Conservation (phyloP, 2,888 invertebrate species). For the Incurvaria masculella region DNA sequence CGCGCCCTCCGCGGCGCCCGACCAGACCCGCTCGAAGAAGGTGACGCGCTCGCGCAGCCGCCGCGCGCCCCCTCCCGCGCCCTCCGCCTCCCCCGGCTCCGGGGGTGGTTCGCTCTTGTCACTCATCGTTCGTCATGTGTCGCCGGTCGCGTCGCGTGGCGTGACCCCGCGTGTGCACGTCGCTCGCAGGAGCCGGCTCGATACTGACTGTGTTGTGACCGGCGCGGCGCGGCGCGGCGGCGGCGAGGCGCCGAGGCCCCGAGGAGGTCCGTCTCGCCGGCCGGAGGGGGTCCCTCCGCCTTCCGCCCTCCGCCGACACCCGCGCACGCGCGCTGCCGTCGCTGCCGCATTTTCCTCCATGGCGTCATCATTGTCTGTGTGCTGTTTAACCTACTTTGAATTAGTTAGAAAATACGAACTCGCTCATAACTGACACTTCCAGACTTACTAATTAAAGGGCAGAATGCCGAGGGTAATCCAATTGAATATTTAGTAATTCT, state of each 20-base stretch:
- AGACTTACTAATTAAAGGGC: no score
- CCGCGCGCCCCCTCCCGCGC: slow-evolving; percentile 41
- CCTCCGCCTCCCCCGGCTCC: slow-evolving; percentile 16
- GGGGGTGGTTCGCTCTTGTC: slow-evolving; percentile 18
- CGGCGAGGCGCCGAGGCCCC: slow-evolving; percentile 15
- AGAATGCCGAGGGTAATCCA: no score
- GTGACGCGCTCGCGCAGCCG: slow-evolving; percentile 70
- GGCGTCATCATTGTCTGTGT: background rate
- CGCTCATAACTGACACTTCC: no score
- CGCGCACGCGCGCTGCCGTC: slow-evolving; percentile 17
- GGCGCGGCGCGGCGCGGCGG: slow-evolving; percentile 14
- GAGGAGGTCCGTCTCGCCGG: slow-evolving; percentile 16
- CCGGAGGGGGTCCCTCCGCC: slow-evolving; percentile 15
- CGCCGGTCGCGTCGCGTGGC: background rate
- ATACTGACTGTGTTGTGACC: slow-evolving; percentile 29
- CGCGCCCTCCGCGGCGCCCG: slow-evolving; percentile 44
- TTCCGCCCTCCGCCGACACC: slow-evolving; percentile 16
- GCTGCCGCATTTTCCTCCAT: background rate
- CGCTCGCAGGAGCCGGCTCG: slow-evolving; percentile 46
- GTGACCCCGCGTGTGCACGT: slow-evolving; percentile 53
- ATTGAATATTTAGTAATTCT: no score
- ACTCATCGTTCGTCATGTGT: background rate
- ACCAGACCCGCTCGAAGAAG: slow-evolving; percentile 79
- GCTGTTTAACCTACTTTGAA: no score
- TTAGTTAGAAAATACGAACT: no score